Evolutionary conservation across 2,113 vertebrate species (phyloP).

Genomic region (Sylvilagus bachmani): DNA sequence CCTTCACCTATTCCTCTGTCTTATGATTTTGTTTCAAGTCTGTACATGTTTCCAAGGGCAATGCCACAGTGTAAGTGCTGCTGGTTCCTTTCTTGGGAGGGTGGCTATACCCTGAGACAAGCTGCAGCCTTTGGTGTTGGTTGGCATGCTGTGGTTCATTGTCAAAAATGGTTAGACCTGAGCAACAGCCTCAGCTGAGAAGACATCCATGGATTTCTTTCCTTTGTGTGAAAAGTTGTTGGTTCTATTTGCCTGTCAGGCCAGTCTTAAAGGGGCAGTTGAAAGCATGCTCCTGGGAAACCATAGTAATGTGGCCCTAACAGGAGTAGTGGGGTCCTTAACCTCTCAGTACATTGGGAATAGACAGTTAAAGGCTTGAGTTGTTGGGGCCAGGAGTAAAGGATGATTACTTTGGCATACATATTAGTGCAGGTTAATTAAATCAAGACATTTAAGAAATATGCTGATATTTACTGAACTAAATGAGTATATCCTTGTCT

Average conservation of each 20-base stretch:
- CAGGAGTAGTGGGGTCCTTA: not conserved
- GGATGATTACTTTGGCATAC: not conserved
- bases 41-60: slow-evolving; percentile 82
- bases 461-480: not conserved
- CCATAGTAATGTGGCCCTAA: not conserved
- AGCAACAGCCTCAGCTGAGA: slow-evolving; percentile 13
- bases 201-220: slow-evolving; percentile 35
- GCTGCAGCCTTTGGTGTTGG: slow-evolving; percentile 69
- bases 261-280: not conserved
- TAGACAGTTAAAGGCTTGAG: not conserved
- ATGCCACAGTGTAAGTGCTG: slow-evolving; percentile 83
- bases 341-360: not conserved
- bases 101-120: slow-evolving; percentile 74
- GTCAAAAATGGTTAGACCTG: slow-evolving; percentile 62
- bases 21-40: slow-evolving; percentile 83
- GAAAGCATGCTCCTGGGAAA: slow-evolving; percentile 26
- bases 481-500: not conserved
- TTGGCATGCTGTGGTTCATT: slow-evolving; percentile 64
- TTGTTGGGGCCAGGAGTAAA: not conserved
- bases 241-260: slow-evolving; percentile 66
- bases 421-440: not conserved
- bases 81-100: slow-evolving; percentile 80
- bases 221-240: slow-evolving; percentile 63
- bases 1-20: slow-evolving; percentile 45
- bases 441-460: slow-evolving; percentile 30